Evolutionary conservation across 2,113 vertebrate genomes (phyloP), one percentile per base, ranked within the genome.

Genomic region (Scophthalmus maximus): DNA sequence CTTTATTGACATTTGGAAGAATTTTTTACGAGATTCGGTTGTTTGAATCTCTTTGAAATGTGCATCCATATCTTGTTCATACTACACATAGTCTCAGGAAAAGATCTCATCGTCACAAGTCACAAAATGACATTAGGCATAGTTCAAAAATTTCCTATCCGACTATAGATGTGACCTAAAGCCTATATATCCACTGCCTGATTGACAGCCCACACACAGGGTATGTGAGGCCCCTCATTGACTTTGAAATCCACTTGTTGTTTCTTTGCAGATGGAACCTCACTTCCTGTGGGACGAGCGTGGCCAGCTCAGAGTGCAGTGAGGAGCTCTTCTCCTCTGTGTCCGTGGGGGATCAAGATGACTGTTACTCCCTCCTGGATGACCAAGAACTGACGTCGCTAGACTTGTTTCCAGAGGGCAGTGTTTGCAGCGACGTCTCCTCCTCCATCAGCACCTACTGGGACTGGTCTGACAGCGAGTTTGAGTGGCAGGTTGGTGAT

Each of bases 401-500:
- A 75, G 97, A 99, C 87, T 87, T 99, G 66, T 99, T 99, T 89
- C 97, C 97, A 0, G 98, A 99, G 79, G 98, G 97, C 3, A 99
- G 97, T 1, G 98, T 99, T 49, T 99, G 97, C 93, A 99, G 98
- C 18, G 98, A 99, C 58, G 97, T 99, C 20, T 99, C 98, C 1
- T 99, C 98, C n/a, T 98, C 97, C 25, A 98, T 99, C 87, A 98
- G 96, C 89, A 99, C 97, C 0, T 99, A 99, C 63, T 99, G 97
- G 97, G 98, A 99, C 87, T 99, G 98, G 98, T 99, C 98, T 11
- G 98, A 99, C 91, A 98, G 97, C 0, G 98, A 99, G 82, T 99
- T 99, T 93, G 98, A 99, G 83, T 99, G 98, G 97, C 98, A 99
- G 97, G 98, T 99, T 89, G 87, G 91, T 82, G 27, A 30, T 51